phyloP scores from a whole-genome alignment of 2,888 invertebrate genomes.

The Erebia aethiops region DNA sequence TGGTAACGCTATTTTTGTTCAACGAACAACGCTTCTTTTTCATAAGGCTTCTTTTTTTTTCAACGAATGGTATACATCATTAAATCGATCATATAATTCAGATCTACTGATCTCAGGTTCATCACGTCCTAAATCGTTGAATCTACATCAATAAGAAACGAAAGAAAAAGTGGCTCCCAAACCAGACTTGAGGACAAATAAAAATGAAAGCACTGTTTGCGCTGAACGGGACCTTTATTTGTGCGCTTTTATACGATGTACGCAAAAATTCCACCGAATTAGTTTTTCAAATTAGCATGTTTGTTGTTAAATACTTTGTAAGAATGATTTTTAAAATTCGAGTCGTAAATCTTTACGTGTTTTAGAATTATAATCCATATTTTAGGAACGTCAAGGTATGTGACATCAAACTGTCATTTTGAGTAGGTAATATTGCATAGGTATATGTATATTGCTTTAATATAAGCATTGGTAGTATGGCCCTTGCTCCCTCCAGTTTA shows the following conservation, averaged over 20 bases:
- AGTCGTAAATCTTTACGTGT: too few species aligned
- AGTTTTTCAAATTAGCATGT: slow-evolving; percentile 7
- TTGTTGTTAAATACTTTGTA: background rate
- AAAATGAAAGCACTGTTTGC: slow-evolving; percentile 10
- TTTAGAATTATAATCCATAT: too few species aligned
- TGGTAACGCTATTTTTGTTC: slow-evolving; percentile 4
- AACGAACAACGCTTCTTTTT: background rate
- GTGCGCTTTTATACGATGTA: slow-evolving; percentile 13
- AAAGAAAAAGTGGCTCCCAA: slow-evolving; percentile 6
- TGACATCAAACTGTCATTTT: too few species aligned
- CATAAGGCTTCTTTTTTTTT: background rate
- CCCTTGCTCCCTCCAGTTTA: too few species aligned
- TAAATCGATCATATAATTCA: background rate
- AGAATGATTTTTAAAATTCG: background rate
- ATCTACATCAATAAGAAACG: background rate
- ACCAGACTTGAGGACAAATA: slow-evolving; percentile 1
- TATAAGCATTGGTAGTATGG: too few species aligned
- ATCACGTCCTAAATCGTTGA: background rate
- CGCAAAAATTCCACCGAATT: slow-evolving; percentile 3
- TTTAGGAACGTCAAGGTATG: too few species aligned
- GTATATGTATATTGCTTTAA: too few species aligned
- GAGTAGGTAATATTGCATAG: too few species aligned
- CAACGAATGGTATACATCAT: background rate
- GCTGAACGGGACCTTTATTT: slow-evolving; percentile 3
- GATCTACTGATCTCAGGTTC: background rate